phyloP scores from a whole-genome alignment of 2,888 invertebrate genomes.

The Ochropleura leucogaster region DNA sequence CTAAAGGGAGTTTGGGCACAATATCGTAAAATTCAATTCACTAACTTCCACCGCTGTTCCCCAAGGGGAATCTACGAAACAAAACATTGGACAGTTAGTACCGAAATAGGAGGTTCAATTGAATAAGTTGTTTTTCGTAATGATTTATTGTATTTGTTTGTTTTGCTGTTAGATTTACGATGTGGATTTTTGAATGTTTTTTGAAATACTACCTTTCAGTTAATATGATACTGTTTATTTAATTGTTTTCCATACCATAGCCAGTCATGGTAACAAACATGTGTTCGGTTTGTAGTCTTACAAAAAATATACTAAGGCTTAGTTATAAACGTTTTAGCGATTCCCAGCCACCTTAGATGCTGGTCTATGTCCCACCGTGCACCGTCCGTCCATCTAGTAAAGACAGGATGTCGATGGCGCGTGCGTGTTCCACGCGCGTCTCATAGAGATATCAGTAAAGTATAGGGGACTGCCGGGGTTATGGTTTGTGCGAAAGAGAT shows the following conservation, averaged over 20 bases:
- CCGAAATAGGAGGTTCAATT: conserved; percentile 51
- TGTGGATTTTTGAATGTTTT: conserved; percentile 1
- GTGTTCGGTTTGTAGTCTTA: not conserved
- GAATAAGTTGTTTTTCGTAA: conserved; percentile 57
- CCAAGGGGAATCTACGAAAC: conserved; percentile 62
- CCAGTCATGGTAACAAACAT: not conserved
- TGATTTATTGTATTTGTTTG: conserved; percentile 45
- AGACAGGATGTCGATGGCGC: no score
- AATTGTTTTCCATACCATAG: not conserved
- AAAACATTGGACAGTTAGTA: conserved; percentile 59
- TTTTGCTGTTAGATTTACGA: conserved; percentile 28
- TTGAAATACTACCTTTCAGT: not conserved
- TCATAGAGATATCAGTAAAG: no score
- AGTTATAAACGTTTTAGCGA: not conserved
- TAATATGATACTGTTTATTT: not conserved
- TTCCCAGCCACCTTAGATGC: no score
- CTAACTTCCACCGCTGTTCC: conserved; percentile 61
- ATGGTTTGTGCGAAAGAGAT: no score
- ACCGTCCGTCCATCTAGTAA: no score
- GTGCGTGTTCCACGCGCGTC: no score
- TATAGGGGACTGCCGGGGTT: no score
- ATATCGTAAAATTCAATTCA: conserved; percentile 74
- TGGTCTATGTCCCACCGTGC: no score
- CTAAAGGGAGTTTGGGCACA: conserved; percentile 58
- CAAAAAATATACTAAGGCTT: not conserved